Conservation (phyloP, 2,113 vertebrate species). For the Epinephelus fuscoguttatus region DNA sequence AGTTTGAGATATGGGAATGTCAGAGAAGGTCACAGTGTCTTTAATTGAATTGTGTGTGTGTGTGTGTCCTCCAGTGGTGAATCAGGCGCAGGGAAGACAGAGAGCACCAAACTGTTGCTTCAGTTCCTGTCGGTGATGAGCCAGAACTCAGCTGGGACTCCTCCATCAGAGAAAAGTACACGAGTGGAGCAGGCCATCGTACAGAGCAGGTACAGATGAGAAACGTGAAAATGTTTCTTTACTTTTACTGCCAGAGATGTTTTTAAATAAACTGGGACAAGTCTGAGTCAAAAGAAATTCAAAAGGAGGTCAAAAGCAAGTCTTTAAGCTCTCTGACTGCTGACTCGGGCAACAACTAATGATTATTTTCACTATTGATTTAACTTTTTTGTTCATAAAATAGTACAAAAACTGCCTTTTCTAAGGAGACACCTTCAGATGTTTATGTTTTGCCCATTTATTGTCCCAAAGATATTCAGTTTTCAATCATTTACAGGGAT, state of each 20-base stretch:
- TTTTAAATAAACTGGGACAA: not conserved
- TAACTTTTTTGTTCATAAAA: not conserved
- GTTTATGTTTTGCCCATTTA: not conserved
- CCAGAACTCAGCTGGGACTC: slow-evolving; percentile 87
- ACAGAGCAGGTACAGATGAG: slow-evolving; percentile 89
- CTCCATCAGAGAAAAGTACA: slow-evolving; percentile 85
- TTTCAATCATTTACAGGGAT: not conserved
- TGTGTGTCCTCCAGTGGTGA: slow-evolving; percentile 86
- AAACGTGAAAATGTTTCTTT: not conserved
- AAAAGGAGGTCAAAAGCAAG: not conserved
- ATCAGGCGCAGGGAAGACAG: slow-evolving; percentile 94
- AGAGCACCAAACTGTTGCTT: slow-evolving; percentile 93
- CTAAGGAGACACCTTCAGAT: too few relatives aligned
- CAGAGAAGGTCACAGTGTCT: slow-evolving; percentile 68
- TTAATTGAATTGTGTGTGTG: slow-evolving; percentile 52
- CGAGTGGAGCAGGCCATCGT: slow-evolving; percentile 92
- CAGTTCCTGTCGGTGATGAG: slow-evolving; percentile 95
- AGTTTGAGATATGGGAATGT: slow-evolving; percentile 58
- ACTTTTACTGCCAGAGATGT: not conserved
- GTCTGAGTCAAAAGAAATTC: not conserved
- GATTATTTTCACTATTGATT: too few relatives aligned
- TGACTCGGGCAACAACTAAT: too few relatives aligned
- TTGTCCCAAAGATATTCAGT: not conserved
- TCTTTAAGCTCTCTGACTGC: too few relatives aligned
- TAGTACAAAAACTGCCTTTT: not conserved